Evolutionary conservation across 1,140 invertebrate species (phyloP).

Genomic region (Chrysomallon squamiferum): DNA sequence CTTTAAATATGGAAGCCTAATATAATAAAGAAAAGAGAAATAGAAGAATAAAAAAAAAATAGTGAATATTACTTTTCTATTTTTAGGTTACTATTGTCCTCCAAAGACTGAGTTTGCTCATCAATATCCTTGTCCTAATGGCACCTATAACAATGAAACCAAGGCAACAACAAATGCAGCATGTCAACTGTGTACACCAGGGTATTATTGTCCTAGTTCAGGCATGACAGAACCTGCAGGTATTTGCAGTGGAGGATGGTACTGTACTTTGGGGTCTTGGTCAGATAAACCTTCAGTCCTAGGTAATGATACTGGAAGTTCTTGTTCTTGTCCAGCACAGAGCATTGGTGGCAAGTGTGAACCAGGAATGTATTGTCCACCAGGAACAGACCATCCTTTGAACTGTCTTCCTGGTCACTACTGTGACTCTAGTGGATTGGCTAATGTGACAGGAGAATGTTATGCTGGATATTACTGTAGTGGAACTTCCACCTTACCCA

Average conservation of each 20-base stretch:
- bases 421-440: slow-evolving; percentile 49
- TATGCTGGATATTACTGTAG: slow-evolving; percentile 55
- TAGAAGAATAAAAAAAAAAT: no score
- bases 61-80: no score
- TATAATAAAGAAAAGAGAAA: no score
- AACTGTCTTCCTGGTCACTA: slow-evolving; percentile 48
- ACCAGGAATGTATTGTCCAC: slow-evolving; percentile 55
- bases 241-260: slow-evolving; percentile 52
- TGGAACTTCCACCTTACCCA: slow-evolving; percentile 43
- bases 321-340: slow-evolving; percentile 49
- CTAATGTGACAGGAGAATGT: slow-evolving; percentile 45
- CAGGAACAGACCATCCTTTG: slow-evolving; percentile 43
- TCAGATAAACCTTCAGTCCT: slow-evolving; percentile 39
- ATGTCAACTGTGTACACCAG: slow-evolving; percentile 51
- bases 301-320: slow-evolving; percentile 39
- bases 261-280: slow-evolving; percentile 55
- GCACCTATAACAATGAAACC: slow-evolving; percentile 53
- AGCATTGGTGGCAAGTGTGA: slow-evolving; percentile 54
- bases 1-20: no score
- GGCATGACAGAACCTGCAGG: slow-evolving; percentile 47
- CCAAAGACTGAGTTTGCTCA: slow-evolving; percentile 46
- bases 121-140: slow-evolving; percentile 57
- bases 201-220: slow-evolving; percentile 47
- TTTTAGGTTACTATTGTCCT: slow-evolving; percentile 55
- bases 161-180: slow-evolving; percentile 27